Evolutionary conservation across 1,140 invertebrate species (phyloP), one percentile per base, ranked within the genome.

Genomic region (Papilio aristodemus): DNA sequence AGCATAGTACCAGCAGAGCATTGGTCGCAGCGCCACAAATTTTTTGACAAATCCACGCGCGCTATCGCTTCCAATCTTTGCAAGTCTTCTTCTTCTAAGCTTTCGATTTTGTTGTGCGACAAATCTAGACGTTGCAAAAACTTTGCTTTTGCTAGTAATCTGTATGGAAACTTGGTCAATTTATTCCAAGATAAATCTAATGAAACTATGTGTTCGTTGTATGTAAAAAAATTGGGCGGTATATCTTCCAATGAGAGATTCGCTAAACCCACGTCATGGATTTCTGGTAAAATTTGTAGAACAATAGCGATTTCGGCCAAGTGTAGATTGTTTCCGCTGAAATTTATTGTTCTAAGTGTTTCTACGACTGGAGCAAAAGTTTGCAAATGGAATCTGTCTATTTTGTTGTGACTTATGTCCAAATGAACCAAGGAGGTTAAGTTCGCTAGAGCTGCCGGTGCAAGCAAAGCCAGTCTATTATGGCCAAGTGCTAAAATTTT

Each of bases 391-490:
- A 95, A 91, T 14, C 92, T 92, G 71, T 94, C 93, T 60, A 96
- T 91, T 84, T 95, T 95, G 78, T 96, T 96, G 82, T 95, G 94
- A 63, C 95, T 94, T 32, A 96, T 91, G 81, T 96, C 95, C 69
- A 96, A 82, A 73, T 94, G 93, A 50, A 92, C 87, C 38, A 95
- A 90, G 68, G 93, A 92, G 4, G 94, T 94, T 64, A 95, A 90
- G 84, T 96, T 95, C 60, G 92, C 90, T 77, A 96, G 95, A 39
- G 95, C 94, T 63, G 93, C 93, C 25, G 94, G 92, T 38, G 95
- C 94, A 72, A 96, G 91, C 83, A 95, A 94, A 17, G 94, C 95
- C 59, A 97, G 91, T 60, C 95, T 92, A 84, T 97, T 97, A 72
- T 94, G 93, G 25, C 95, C 93, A 41, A 97, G 77, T 36, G 91